Evolutionary conservation across 2,113 vertebrate genomes (phyloP), one percentile per base, ranked within the genome.

Genomic region (Anser cygnoides): DNA sequence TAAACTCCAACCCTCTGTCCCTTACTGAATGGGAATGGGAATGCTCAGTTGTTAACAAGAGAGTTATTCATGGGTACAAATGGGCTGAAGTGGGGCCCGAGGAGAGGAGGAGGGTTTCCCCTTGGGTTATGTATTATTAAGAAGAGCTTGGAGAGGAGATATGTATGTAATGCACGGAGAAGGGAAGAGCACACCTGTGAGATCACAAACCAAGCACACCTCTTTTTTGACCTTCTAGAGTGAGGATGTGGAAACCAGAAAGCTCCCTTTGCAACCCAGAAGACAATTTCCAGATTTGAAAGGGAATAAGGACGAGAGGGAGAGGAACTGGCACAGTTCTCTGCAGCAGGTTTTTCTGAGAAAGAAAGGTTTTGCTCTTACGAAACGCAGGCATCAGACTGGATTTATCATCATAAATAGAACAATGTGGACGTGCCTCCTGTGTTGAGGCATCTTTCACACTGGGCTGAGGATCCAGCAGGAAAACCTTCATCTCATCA

Each of bases 1-100:
- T 25, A 49, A 62, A 66, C 58, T 72, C 76, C 62, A 71, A 28
- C 58, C 77, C 63, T 89, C 88, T 89, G 68, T 55, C 91, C 68
- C 31, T 49, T 76, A 44, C 62, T 14, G 39, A 39, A 39, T 39
- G 14, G 67, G 17, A 44, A 63, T 72, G 46, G 54, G 54, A 80
- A 76, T 54, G 23, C 28, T 73, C 54, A 68, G 54, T n/a, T 54
- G 29, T 73, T 76, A 89, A 46, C 22, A 43, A 12, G 19, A 31
- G 70, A 49, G 76, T 49, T 52, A 67, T 63, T 83, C 43, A 35
- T 7, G 5, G 43, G 50, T 72, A 43, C 21, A 72, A 87, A 87
- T 20, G n/a, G 37, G 54, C 67, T 76, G 68, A 68, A 72, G 20
- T 4, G 7, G 16, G 31, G 46, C 58, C 76, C 80, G 76, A 89